phyloP scores from a whole-genome alignment of 2,797 vertebrate genomes.

The Melanotaenia nigrans region DNA sequence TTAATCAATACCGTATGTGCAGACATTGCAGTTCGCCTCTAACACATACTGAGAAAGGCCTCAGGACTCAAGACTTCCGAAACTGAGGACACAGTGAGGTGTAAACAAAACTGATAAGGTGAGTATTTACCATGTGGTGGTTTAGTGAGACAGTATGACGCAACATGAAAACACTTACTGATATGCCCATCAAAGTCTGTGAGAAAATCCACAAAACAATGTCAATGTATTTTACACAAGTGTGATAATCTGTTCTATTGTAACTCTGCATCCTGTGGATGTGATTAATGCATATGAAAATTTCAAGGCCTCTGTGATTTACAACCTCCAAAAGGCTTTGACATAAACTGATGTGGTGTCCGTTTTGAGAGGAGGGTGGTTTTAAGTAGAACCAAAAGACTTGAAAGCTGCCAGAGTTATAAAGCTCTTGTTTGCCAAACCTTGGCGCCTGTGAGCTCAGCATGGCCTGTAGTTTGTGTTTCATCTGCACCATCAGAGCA shows the following conservation, averaged over 20 bases:
- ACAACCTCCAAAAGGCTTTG: conserved; percentile 31
- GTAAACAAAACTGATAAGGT: conserved; percentile 40
- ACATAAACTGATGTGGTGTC: conserved; percentile 45
- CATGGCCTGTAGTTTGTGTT: conserved; percentile 72
- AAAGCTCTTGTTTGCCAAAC: conserved; percentile 58
- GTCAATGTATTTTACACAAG: not conserved
- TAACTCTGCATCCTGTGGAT: conserved; percentile 6
- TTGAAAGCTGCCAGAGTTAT: conserved; percentile 71
- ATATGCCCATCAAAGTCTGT: conserved; percentile 2
- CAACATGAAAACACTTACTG: conserved; percentile 24
- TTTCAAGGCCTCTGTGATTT: conserved; percentile 36
- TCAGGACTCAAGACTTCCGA: conserved; percentile 35
- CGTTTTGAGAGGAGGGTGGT: conserved; percentile 49
- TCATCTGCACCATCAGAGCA: conserved; percentile 69
- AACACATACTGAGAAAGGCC: conserved; percentile 1
- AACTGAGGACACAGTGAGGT: conserved; percentile 9
- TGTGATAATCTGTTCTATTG: not conserved
- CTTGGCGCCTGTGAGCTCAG: conserved; percentile 74
- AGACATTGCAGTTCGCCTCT: conserved; percentile 14
- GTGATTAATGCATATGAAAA: conserved; percentile 33
- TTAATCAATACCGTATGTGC: conserved; percentile 6
- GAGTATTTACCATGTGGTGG: conserved; percentile 29
- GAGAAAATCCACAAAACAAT: not conserved
- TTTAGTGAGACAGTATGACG: conserved; percentile 31
- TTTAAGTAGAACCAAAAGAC: conserved; percentile 78